phyloP scores from a whole-genome alignment of 2,113 vertebrate genomes.

The Dinomys branickii region DNA sequence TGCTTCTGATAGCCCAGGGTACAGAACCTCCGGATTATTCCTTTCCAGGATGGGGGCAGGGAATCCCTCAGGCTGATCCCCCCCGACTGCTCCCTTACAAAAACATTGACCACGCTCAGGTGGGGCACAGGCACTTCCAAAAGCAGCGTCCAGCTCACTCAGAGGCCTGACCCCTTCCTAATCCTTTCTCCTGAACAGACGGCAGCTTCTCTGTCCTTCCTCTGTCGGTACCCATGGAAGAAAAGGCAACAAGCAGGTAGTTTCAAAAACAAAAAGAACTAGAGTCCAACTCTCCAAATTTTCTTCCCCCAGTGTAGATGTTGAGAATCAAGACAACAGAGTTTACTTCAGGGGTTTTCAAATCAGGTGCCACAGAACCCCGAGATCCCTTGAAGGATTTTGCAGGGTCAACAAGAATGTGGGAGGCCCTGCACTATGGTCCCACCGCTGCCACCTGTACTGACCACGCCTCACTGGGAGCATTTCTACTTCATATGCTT shows the following conservation, averaged over 20 bases:
- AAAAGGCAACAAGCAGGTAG: neutral
- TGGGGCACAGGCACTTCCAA: neutral
- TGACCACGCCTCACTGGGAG: neutral
- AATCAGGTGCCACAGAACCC: fast-evolving
- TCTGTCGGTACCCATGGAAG: neutral
- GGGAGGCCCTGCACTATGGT: neutral
- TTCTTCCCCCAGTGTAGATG: neutral
- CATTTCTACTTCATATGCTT: neutral
- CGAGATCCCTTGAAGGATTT: neutral
- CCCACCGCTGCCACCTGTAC: neutral
- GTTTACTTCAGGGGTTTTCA: neutral
- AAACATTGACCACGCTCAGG: neutral
- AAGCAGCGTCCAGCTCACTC: neutral
- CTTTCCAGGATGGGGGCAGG: neutral
- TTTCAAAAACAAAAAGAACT: neutral
- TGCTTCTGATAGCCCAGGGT: neutral
- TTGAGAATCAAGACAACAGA: neutral
- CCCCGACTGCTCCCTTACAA: neutral
- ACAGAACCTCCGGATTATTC: neutral
- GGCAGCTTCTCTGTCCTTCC: neutral
- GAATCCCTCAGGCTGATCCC: neutral
- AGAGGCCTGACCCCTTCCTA: neutral
- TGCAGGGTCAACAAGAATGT: neutral
- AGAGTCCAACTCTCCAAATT: neutral
- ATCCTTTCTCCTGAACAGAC: neutral